Percentiles rank a stretch among this genome's conserved stretches.
These are phyloP conservation scores for Listronotus bonariensis DNA, from an alignment of 1,140 invertebrate species.

Conservation along the genomic window DNA sequence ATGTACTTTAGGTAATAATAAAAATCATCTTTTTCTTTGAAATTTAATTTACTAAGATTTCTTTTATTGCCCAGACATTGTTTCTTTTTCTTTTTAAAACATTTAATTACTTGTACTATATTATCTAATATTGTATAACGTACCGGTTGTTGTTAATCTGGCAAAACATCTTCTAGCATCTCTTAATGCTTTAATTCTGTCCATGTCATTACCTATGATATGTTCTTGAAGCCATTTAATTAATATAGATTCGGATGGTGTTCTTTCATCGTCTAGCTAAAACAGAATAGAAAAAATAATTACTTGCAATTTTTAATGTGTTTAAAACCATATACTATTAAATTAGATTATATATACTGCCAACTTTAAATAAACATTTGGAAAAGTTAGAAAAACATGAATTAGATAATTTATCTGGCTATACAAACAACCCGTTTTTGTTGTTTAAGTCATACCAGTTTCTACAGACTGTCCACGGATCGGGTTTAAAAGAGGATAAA, in stretches of 20 bases:
- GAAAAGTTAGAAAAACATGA: too few species aligned
- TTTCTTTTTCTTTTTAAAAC: too few species aligned
- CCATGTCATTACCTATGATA: conserved; percentile 40
- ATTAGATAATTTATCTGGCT: too few species aligned
- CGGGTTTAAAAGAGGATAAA: too few species aligned
- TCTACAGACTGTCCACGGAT: too few species aligned
- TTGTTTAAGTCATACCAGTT: background rate
- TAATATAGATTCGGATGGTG: conserved; percentile 48
- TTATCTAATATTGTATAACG: background rate
- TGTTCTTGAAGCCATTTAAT: conserved; percentile 50
- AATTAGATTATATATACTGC: conserved; percentile 6
- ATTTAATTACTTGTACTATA: too few species aligned
- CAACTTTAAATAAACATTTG: background rate
- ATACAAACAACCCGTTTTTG: too few species aligned
- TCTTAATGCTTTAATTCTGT: conserved; percentile 44
- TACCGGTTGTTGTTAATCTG: conserved; percentile 44
- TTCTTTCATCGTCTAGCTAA: conserved; percentile 47
- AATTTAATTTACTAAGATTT: too few species aligned
- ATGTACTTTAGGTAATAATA: too few species aligned
- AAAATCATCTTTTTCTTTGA: too few species aligned
- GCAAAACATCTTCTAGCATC: conserved; percentile 47
- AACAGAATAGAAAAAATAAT: too few species aligned
- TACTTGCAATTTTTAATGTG: conserved; percentile 8
- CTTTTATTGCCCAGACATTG: too few species aligned
- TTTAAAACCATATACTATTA: background rate